Evolutionary conservation across 2,888 invertebrate genomes (phyloP), one percentile per base, ranked within the genome.

Genomic region (Strigamia crassipes): DNA sequence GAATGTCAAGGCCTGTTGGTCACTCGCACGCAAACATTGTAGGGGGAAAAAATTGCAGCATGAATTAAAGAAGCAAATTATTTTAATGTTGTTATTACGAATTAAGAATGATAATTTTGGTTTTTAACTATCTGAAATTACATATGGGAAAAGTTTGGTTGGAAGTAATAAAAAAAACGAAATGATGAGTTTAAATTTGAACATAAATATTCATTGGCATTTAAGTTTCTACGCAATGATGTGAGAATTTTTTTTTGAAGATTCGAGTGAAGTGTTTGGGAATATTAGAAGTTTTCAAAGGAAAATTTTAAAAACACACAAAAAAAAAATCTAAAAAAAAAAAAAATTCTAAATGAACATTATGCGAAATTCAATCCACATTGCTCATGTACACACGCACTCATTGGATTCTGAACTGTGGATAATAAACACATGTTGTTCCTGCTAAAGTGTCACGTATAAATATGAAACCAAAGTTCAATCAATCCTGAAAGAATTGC

Each of bases 71-170:
- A 56, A 56, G 56, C 56, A 56, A 56, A 56, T 56, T 9, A 56
- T 56, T 56, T 56, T 56, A 56, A 56, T 56, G 56, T 56, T 56
- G 56, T 56, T 56, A 56, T 56, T 56, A 56, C 21, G 56, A 56
- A 56, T 56, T 56, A 56, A 56, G 56, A 56, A 56, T 56, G 56
- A 56, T 21, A 56, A 56, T 56, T 56, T 56, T 56, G 56, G 18
- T 56, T 56, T 46, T 56, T 56, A 18, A 56, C 56, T 18, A 56
- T 56, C 56, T 18, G n/a, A 56, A 18, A 18, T 56, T 56, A 8
- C 18, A 56, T 21, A 56, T 18, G 56, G 21, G 56, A 56, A 56
- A 13, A 56, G 56, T 56, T n/a, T 56, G n/a, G 6, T 56, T 21
- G 4, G 18, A 6, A n/a, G 18, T 56, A 18, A 18, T 56, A 56